phyloP scores from a whole-genome alignment of 2,113 vertebrate species.

The Tringa solitaria region DNA sequence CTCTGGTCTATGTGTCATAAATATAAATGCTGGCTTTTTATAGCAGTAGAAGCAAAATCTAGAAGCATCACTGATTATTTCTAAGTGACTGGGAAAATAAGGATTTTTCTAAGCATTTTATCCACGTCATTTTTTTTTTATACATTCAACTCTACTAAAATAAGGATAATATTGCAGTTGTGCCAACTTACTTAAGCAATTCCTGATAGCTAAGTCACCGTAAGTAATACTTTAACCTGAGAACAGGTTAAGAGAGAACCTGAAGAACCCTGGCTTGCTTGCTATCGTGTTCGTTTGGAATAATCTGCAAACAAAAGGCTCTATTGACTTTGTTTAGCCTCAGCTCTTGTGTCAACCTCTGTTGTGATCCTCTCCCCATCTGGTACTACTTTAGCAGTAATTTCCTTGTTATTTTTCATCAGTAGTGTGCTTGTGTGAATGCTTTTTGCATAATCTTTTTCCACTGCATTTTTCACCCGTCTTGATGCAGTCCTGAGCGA shows the following conservation, averaged over 20 bases:
- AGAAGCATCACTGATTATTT: not conserved
- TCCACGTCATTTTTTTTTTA: not conserved
- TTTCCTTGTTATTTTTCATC: not conserved
- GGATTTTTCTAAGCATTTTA: not conserved
- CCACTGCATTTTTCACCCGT: not conserved
- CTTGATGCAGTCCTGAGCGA: too few relatives aligned
- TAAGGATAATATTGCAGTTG: not conserved
- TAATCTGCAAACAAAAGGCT: not conserved
- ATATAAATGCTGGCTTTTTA: not conserved
- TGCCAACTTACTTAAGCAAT: not conserved
- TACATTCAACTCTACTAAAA: not conserved
- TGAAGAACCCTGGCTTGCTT: not conserved
- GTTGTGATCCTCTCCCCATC: not conserved
- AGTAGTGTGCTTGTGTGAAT: not conserved
- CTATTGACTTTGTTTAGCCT: not conserved
- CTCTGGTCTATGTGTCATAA: not conserved
- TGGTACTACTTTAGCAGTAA: not conserved
- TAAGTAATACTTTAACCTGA: not conserved
- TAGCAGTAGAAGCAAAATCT: not conserved
- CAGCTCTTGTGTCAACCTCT: not conserved
- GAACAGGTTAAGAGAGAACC: not conserved
- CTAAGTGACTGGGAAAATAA: not conserved
- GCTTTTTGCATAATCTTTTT: not conserved
- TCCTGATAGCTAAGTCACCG: not conserved
- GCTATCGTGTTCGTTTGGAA: not conserved